Conservation (phyloP, 2,797 vertebrate genomes). For the Sebastes iracundus region DNA sequence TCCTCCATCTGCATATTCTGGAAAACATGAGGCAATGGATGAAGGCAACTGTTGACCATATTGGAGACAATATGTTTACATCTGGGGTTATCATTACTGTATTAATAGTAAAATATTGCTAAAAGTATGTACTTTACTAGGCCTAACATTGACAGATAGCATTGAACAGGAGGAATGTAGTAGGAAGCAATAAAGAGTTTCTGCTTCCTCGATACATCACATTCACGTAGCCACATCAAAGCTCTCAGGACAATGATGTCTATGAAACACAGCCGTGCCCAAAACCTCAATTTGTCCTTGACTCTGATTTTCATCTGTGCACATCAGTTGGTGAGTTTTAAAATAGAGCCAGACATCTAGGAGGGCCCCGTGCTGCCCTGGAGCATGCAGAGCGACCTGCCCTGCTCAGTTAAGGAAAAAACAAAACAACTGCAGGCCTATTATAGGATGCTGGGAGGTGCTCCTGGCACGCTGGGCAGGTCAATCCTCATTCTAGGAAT, state of each 20-base stretch:
- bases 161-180: background rate
- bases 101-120: background rate
- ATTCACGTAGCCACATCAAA: background rate
- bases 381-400: conserved; percentile 35
- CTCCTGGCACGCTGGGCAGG: conserved; percentile 47
- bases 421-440: conserved; percentile 44
- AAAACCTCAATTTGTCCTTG: conserved; percentile 17
- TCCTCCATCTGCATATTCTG: conserved; percentile 66
- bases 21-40: background rate
- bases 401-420: conserved; percentile 28
- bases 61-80: background rate
- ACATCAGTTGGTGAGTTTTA: conserved; percentile 48
- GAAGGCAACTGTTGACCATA: background rate
- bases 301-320: conserved; percentile 23
- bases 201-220: background rate
- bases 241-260: background rate
- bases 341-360: conserved; percentile 58
- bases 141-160: background rate
- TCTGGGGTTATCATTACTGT: background rate
- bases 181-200: background rate
- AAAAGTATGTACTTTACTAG: background rate
- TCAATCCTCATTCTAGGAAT: conserved; percentile 69
- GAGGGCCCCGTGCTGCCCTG: conserved; percentile 30
- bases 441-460: conserved; percentile 59
- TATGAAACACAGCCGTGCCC: background rate